Evolutionary conservation across 1,140 invertebrate species (phyloP).

Genomic region (Medauroidea extradentata): DNA sequence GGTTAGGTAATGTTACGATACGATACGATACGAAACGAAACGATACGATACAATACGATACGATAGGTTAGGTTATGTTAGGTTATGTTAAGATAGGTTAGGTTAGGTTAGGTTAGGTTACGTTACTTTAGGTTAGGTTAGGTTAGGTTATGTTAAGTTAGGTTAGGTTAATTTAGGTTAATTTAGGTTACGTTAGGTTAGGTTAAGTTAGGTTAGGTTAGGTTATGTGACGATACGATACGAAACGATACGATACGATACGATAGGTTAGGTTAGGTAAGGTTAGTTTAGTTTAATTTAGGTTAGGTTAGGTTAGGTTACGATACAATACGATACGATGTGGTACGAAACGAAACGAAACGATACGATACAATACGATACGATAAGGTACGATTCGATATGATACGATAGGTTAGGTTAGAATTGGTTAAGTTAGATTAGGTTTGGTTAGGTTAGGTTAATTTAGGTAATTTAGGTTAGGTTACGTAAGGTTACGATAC

Average conservation of each 20-base stretch:
- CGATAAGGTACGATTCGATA: background rate
- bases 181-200: background rate
- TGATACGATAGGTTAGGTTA: conserved; percentile 14
- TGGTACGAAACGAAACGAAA: background rate
- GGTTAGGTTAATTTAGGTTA: background rate
- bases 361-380: background rate
- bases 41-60: conserved; percentile 9
- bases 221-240: background rate
- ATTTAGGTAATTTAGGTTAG: too few relatives aligned
- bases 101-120: background rate
- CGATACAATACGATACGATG: background rate
- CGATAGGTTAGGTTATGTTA: conserved; percentile 3
- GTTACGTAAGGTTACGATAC: too few relatives aligned
- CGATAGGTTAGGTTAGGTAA: background rate
- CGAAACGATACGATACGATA: background rate
- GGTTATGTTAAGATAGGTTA: background rate
- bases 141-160: background rate
- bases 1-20: conserved; percentile 1
- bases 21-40: conserved; percentile 6
- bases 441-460: conserved; percentile 26
- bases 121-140: background rate
- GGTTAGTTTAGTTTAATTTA: too few relatives aligned
- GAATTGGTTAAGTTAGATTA: conserved; percentile 17
- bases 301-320: background rate
- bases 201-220: background rate